Evolutionary conservation across 2,888 invertebrate species (phyloP), one percentile per base, ranked within the genome.

Genomic region (Thereva nobilitata): DNA sequence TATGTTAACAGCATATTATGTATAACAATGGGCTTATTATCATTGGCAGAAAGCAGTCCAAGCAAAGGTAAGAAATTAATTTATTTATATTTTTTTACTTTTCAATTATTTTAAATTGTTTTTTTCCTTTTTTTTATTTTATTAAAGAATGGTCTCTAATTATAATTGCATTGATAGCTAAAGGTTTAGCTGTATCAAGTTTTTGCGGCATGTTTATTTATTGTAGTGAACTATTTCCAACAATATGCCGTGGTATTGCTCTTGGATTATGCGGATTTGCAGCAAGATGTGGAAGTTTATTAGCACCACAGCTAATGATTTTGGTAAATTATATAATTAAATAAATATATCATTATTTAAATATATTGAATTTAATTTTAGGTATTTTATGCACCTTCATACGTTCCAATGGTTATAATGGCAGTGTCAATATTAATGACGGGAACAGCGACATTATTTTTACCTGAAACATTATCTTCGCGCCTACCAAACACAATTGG

Each of bases 241-340:
- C 81, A 1, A 75, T 79, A 57, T 74, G 77, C 50, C 76, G 82
- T 44, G 79, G 78, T 6, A 74, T 77, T 44, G 79, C 77, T 53
- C 72, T 81, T 44, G 84, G 84, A 37, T 72, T 82, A 7, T 84
- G 84, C 73, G 78, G 81, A 2, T 80, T 82, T 72, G 79, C 81
- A 71, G 81, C 82, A 4, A 76, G 83, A 69, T 75, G 83, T 9
- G 84, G 84, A 1, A 82, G 81, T 55, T 77, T 84, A 42, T 73
- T 82, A 23, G 82, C 83, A 23, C 82, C 82, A 8, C 80, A 82
- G 71, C 69, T 79, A 47, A 71, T 80, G 70, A 69, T 75, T 40
- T 67, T 76, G 71, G 79, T 79, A 71, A 70, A 75, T 70, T 7
- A 8, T 2, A 41, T n/a, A 23, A 23, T 23, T 23, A 23, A 23